These are phyloP conservation scores for Labeo catla DNA, from an alignment of 2,113 vertebrate genomes.

Conservation along the genomic window DNA sequence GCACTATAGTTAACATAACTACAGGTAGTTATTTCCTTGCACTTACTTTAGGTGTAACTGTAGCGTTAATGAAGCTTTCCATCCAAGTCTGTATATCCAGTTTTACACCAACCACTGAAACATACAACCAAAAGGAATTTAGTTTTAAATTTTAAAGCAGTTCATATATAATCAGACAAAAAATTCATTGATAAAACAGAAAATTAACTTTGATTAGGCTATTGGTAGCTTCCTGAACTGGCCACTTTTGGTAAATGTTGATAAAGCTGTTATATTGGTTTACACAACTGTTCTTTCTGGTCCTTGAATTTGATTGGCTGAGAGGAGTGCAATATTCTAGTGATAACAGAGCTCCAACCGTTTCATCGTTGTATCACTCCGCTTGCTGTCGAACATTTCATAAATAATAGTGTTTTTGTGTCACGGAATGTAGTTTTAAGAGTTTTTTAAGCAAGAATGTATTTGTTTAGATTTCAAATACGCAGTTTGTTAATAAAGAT, in stretches of 20 bases:
- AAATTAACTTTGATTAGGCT: background rate
- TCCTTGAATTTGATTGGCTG: no score
- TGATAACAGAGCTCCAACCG: no score
- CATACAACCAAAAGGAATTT: background rate
- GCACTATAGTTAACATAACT: background rate
- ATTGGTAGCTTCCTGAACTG: background rate
- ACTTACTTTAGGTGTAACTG: conserved; percentile 84
- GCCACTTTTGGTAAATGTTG: background rate
- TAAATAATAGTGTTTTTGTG: no score
- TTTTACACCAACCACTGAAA: conserved; percentile 93
- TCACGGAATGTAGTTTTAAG: no score
- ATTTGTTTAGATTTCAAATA: no score
- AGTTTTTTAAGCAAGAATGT: no score
- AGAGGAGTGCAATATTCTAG: no score
- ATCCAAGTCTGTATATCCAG: conserved; percentile 87
- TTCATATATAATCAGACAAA: background rate
- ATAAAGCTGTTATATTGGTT: background rate
- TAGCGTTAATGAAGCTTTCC: conserved; percentile 88
- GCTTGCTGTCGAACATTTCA: no score
- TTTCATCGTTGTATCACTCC: no score
- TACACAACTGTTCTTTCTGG: no score
- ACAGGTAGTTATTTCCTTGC: background rate
- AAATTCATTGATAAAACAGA: background rate
- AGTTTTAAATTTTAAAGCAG: background rate
- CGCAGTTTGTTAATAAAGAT: no score